Conservation (phyloP, 1,140 invertebrate genomes). For the Chlorops oryzae region DNA sequence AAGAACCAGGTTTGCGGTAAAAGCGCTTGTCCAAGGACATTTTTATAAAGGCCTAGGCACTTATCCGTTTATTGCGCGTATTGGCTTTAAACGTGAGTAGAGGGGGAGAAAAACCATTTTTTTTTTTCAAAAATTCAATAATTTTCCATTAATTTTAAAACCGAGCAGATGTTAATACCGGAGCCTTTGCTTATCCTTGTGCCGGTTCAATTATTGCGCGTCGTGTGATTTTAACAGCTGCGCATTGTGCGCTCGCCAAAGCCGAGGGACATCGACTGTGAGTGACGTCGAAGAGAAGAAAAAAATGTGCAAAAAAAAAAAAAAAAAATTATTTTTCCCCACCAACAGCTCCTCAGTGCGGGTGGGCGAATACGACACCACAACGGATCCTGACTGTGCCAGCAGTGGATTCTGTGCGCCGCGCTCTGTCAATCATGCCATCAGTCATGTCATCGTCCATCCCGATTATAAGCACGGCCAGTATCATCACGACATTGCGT, state of each 20-base stretch:
- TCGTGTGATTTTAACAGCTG: slow-evolving; percentile 58
- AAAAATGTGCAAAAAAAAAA: background rate
- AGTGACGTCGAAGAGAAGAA: slow-evolving; percentile 29
- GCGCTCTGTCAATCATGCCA: slow-evolving; percentile 57
- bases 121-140: background rate
- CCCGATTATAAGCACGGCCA: slow-evolving; percentile 62
- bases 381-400: slow-evolving; percentile 59
- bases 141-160: background rate
- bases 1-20: slow-evolving; percentile 53
- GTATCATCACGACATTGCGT: slow-evolving; percentile 62
- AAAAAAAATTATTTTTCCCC: slow-evolving; percentile 2
- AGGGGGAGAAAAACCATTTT: slow-evolving; percentile 1
- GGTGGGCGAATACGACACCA: slow-evolving; percentile 59
- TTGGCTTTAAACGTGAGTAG: slow-evolving; percentile 59
- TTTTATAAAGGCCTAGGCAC: slow-evolving; percentile 59
- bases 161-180: slow-evolving; percentile 53
- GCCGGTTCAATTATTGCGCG: slow-evolving; percentile 62
- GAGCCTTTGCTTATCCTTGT: slow-evolving; percentile 60
- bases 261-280: slow-evolving; percentile 62
- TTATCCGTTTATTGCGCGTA: slow-evolving; percentile 60
- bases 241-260: slow-evolving; percentile 64
- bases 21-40: slow-evolving; percentile 57
- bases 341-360: slow-evolving; percentile 51
- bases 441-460: slow-evolving; percentile 62
- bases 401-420: slow-evolving; percentile 60